phyloP scores from a whole-genome alignment of 2,888 invertebrate species.

The Catocala nupta region DNA sequence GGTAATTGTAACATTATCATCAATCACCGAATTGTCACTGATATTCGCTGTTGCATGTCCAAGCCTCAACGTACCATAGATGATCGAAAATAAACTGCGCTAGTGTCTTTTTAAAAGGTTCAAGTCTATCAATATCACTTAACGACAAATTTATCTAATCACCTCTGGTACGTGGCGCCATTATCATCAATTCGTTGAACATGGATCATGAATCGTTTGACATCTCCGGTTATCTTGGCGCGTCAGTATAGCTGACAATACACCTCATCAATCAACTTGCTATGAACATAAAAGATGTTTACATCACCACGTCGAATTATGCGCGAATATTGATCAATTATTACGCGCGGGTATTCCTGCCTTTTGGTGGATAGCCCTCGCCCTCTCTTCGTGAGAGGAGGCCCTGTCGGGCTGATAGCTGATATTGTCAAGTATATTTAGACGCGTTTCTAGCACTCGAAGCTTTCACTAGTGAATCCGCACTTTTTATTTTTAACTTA shows the following conservation, averaged over 20 bases:
- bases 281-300: conserved; percentile 74
- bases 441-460: conserved; percentile 35
- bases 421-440: background rate
- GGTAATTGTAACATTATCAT: too few species aligned
- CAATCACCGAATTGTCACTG: conserved; percentile 18
- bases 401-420: background rate
- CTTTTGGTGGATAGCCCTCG: background rate
- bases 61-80: conserved; percentile 33
- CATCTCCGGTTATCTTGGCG: conserved; percentile 70
- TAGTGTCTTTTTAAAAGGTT: conserved; percentile 3
- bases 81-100: conserved; percentile 18
- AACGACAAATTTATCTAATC: conserved; percentile 40
- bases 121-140: conserved; percentile 24
- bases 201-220: conserved; percentile 74
- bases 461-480: conserved; percentile 57
- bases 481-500: conserved; percentile 60
- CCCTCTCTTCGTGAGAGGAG: conserved; percentile 2
- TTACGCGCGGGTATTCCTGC: conserved; percentile 18
- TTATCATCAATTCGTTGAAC: conserved; percentile 50
- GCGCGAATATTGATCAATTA: conserved; percentile 45
- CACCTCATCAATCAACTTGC: conserved; percentile 82
- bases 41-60: conserved; percentile 28
- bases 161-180: conserved; percentile 48
- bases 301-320: conserved; percentile 40
- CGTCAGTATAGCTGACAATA: conserved; percentile 77